Evolutionary conservation across 2,113 vertebrate species (phyloP).

Genomic region (Bufo gargarizans): DNA sequence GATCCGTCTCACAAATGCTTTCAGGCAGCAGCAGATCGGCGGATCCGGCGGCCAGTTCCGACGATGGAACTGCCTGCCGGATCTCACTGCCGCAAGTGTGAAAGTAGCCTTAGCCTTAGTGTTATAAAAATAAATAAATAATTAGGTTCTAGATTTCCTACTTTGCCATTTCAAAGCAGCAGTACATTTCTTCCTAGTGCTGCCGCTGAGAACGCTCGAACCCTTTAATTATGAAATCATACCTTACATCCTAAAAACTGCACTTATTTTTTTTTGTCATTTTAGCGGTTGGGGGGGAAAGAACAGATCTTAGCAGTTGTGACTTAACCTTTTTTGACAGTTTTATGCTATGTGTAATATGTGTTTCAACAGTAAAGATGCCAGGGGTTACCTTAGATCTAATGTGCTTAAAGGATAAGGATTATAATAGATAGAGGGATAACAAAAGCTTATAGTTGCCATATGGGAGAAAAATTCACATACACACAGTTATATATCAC

Average conservation of each 20-base stretch:
- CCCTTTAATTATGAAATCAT: constrained; percentile 22
- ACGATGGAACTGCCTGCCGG: too few species aligned
- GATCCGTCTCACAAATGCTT: too few species aligned
- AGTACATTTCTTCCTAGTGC: not conserved
- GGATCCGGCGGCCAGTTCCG: too few species aligned
- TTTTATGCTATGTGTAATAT: constrained; percentile 42
- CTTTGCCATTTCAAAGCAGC: not conserved
- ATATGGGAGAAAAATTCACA: constrained; percentile 22
- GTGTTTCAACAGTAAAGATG: constrained; percentile 47
- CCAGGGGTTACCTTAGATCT: constrained; percentile 51
- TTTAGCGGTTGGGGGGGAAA: constrained; percentile 43
- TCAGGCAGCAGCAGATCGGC: too few species aligned
- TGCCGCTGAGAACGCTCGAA: not conserved
- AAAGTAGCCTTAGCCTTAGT: too few species aligned
- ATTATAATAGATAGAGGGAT: constrained; percentile 56
- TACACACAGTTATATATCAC: not conserved
- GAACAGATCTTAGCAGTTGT: constrained; percentile 44
- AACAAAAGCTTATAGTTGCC: constrained; percentile 40
- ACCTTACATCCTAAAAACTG: not conserved
- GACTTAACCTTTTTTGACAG: constrained; percentile 51
- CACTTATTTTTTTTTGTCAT: not conserved
- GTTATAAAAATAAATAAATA: too few species aligned
- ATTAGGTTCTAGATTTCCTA: not conserved
- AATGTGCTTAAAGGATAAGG: constrained; percentile 61
- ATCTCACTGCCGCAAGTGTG: too few species aligned